Base-by-base conservation (phyloP, 2,113 vertebrate genomes). In the Myiopsitta monachus region DNA sequence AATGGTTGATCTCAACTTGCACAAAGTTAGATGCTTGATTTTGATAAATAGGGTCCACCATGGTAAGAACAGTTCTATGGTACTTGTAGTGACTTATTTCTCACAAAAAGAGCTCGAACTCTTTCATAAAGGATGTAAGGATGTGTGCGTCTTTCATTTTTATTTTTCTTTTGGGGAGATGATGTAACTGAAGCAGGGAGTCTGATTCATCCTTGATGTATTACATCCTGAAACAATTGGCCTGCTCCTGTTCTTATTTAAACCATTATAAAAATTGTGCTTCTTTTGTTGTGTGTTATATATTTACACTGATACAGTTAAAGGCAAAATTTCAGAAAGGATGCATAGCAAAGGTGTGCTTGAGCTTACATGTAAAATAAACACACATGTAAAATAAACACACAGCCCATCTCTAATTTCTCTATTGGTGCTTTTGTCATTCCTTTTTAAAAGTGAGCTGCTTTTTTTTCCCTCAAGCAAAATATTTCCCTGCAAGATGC, bases 21-120 rank as follows among this genome's bases (percentile, higher is more conserved):
- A 54, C 27, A 52, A 83, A 96, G 47, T 92, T 87, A 79, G 57
- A 44, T 62, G 69, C 84, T 95, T 90, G 47, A 24, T 95, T 96
- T 92, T 92, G 78, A 88, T 90, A 41, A 86, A 62, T 43, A 33
- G 61, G 8, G 36, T 79, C n/a, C 69, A 87, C 41, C 62, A 52
- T 69, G 74, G 57, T 73, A 63, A 74, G 43, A 90, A 10, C 39
- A 72, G 27, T 19, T 49, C 64, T 83, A 1, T 31, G 12, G 43
- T 83, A 33, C 47, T 94, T 84, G 51, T 69, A 39, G 24, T 51
- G 77, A 88, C 44, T 54, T 77, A 22, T 52, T 95, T 83, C 59
- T 88, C 27, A 62, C 27, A 72, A 83, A 75, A 77, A 51, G 18
- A 75, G 10, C 51, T 64, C 6, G 1, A 73, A 70, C 52, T 46